These are phyloP conservation scores for Ypsolopha scabrella DNA, from an alignment of 2,888 invertebrate genomes.

Conservation along the genomic window DNA sequence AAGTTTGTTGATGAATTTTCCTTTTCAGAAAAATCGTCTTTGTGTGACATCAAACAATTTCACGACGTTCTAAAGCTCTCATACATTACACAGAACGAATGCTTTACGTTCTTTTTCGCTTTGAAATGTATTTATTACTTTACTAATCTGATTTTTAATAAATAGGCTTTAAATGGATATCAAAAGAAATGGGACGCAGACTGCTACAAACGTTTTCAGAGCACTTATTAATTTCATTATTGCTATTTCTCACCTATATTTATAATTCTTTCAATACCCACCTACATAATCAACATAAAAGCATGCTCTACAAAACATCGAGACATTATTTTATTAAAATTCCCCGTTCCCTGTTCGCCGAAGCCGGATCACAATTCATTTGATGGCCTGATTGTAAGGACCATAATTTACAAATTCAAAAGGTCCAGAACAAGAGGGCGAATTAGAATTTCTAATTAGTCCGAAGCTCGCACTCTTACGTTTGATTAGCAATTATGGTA, in stretches of 20 bases:
- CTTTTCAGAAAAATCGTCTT: constrained; percentile 44
- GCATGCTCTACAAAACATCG: too few relatives aligned
- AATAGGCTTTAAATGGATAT: background rate
- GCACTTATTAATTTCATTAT: background rate
- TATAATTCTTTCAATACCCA: too few relatives aligned
- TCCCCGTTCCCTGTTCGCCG: background rate
- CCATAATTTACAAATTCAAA: constrained; percentile 67
- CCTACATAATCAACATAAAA: too few relatives aligned
- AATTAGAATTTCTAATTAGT: constrained; percentile 70
- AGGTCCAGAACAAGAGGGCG: constrained; percentile 64
- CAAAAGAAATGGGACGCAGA: background rate
- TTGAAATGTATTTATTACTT: constrained; percentile 23
- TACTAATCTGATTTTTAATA: constrained; percentile 2
- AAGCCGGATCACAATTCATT: constrained; percentile 29
- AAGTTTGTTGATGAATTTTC: constrained; percentile 52
- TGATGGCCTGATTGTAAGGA: constrained; percentile 42
- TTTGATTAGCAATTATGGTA: constrained; percentile 71
- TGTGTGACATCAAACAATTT: constrained; percentile 54
- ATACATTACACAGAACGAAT: constrained; percentile 26
- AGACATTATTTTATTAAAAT: too few relatives aligned
- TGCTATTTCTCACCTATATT: too few relatives aligned
- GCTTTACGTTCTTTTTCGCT: constrained; percentile 26
- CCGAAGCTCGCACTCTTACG: constrained; percentile 57
- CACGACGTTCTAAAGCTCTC: constrained; percentile 26
- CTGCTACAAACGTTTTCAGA: background rate